These are phyloP conservation scores for Lethrus apterus DNA, from an alignment of 1,140 invertebrate genomes.

Conservation along the genomic window DNA sequence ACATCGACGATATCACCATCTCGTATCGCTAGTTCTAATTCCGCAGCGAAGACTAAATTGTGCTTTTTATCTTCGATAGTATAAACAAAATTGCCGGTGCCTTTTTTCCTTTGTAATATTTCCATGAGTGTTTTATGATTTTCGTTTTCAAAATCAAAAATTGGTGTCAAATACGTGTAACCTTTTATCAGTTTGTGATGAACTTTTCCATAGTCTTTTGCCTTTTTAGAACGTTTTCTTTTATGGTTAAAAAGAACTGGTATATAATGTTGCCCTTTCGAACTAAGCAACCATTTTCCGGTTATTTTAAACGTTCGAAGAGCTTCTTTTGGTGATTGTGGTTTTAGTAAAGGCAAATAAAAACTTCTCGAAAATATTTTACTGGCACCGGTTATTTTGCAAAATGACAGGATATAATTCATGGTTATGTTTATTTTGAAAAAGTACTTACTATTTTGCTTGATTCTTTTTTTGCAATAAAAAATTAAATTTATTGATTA, in stretches of 20 bases:
- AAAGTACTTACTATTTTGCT: too few species aligned
- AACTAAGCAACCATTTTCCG: constrained; percentile 50
- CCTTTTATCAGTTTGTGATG: constrained; percentile 59
- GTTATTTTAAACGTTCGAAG: constrained; percentile 73
- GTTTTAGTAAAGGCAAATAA: constrained; percentile 74
- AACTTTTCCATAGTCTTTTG: constrained; percentile 54
- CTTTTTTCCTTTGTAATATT: constrained; percentile 53
- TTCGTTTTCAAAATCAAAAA: constrained; percentile 54
- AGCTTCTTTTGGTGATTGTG: constrained; percentile 72
- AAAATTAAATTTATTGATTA: neutral
- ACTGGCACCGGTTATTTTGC: constrained; percentile 74
- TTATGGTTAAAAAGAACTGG: constrained; percentile 59
- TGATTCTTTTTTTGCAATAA: neutral
- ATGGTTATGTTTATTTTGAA: constrained; percentile 14
- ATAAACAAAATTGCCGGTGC: constrained; percentile 61
- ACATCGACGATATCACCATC: constrained; percentile 70
- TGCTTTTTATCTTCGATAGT: constrained; percentile 63
- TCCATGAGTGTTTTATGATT: constrained; percentile 53
- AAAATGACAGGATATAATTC: constrained; percentile 55
- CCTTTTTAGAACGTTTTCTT: constrained; percentile 55
- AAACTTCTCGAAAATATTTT: constrained; percentile 72
- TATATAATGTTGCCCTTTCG: constrained; percentile 71
- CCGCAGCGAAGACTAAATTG: constrained; percentile 66
- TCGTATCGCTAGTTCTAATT: constrained; percentile 65
- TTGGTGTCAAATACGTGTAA: constrained; percentile 66